Base-by-base conservation (phyloP, 2,888 invertebrate genomes). In the Griposia aprilina region DNA sequence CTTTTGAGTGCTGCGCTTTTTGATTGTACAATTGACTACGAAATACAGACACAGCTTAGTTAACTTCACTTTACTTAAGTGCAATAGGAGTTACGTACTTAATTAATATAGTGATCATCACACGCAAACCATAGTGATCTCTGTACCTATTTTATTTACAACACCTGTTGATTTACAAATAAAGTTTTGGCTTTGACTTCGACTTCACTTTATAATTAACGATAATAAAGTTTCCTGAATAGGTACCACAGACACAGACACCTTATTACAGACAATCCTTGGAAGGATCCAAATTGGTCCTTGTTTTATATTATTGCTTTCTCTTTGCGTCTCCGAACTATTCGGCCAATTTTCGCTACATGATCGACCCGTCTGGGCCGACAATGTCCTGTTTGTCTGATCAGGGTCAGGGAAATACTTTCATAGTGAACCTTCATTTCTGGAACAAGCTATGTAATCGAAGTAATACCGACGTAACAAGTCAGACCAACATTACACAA, bases 351-450 rank as follows among this genome's bases (percentile, higher is more conserved):
- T 88, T 88, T 88, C 77, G 67, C 65, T 66, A 74, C 81, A 80
- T 78, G 80, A 85, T 87, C 81, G 87, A 89, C 74, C 79, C 87
- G 74, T 79, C 75, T 82, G 60, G 59, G 63, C 69, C 78, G 70
- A 83, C 74, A 85, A 82, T 82, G 74, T 73, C 66, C 71, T 83
- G 76, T 83, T 87, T 69, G 76, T 79, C 80, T 74, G 79, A 87
- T 83, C 88, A 89, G 78, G 83, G 81, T 83, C 83, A 81, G 62
- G 57, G 59, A 62, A 82, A 83, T 76, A 89, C 79, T 87, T 82
- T 75, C 72, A 70, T 30, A 81, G 57, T 48, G 50, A 83, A 87
- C 81, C 72, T 75, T 80, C 74, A 77, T 87, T 81, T 84, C 36
- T 74, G 66, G 65, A 76, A 76, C 50, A 70, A 74, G 45, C 36